Base-by-base conservation (phyloP, 23 tunicate genomes). In the Halocynthia aurantium region DNA sequence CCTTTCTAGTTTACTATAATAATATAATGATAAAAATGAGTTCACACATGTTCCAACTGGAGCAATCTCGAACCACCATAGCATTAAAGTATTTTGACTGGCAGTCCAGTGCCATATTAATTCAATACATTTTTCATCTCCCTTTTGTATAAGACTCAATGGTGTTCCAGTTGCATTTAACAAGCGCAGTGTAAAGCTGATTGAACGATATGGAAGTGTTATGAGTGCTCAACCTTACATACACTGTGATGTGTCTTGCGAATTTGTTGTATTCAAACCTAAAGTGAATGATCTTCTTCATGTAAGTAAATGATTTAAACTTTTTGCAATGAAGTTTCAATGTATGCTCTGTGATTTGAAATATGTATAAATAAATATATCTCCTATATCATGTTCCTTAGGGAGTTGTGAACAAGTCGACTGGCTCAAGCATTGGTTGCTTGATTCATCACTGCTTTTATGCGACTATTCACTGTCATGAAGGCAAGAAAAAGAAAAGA, bases 141-240 rank as follows among this genome's bases (percentile, higher is more conserved):
- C n/a, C n/a, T n/a, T n/a, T n/a, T n/a, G n/a, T n/a, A 74, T 7
- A 53, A 85, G 90, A 22, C 52, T 89, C 53, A 19, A 84, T 63
- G 96, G 89, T 7, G 61, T 89, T 10, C 96, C 96, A 50, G 71
- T 89, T 49, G 96, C 96, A 20, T 89, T 71, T 74, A 81, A 89
- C 71, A 75, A 76, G 20, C 76, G 84, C 52, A 80, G 69, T 70
- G 89, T 84, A 6, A 89, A 89, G 63, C 52, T 89, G 20, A 55
- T 76, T 18, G 75, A 87, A 54, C 52, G 73, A 60, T 49, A 57
- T 76, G 96, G 85, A 19, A 50, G 63, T 12, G 80, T 84, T 6
- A 56, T 84, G 6, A 66, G 72, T n/a, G 89, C 55, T 31, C 96
- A 89, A 68, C 55, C 88, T 6, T 84, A 72, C 62, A 73, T 89